Evolutionary conservation across 2,888 invertebrate genomes (phyloP), one percentile per base, ranked within the genome.

Genomic region (Creontiades dilutus): DNA sequence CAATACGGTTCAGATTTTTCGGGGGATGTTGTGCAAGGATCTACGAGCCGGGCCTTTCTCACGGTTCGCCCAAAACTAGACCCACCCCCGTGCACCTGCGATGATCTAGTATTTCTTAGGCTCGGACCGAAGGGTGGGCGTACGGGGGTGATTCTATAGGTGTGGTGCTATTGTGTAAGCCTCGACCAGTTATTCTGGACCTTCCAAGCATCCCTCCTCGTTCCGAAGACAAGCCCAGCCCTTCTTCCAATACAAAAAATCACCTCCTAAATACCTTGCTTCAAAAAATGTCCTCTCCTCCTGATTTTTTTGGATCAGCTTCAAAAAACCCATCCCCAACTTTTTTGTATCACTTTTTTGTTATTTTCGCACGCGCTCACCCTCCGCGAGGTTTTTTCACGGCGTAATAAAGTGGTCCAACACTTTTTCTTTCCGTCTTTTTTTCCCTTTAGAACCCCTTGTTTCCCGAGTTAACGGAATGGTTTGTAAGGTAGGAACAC

Each of bases 321-420:
- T 68, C 68, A 68, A 68, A 23, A 68, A 68, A 68, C 0, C 7
- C 68, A 68, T 11, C 19, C 68, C 68, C 13, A 19, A 68, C 61
- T 23, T 68, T 68, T 68, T 68, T 68, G 11, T 19, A 23, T 23
- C 23, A 68, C 11, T 23, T 52, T 68, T 68, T 68, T n/a, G n/a
- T 57, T 16, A 16, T 14, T 12, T 68, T 68, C 23, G 68, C 68
- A 23, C 68, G 68, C 68, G 68, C 23, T 12, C 68, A 68, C 68
- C 68, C 68, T 68, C 13, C 68, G 68, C 68, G 68, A 68, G 11
- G 68, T 68, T 23, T 57, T 57, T 68, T 19, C 68, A 37, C 91
- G 68, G 16, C 90, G 91, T 78, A 93, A 92, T 85, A 92, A 91
- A 91, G 91, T 19, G 90, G 92, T 55, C 92, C 91, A 61, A 92